A percentile compares a stretch with the other conserved stretches of the same genome.
phyloP scores from a whole-genome alignment of 1,140 invertebrate genomes.

The Oscheius sp. region DNA sequence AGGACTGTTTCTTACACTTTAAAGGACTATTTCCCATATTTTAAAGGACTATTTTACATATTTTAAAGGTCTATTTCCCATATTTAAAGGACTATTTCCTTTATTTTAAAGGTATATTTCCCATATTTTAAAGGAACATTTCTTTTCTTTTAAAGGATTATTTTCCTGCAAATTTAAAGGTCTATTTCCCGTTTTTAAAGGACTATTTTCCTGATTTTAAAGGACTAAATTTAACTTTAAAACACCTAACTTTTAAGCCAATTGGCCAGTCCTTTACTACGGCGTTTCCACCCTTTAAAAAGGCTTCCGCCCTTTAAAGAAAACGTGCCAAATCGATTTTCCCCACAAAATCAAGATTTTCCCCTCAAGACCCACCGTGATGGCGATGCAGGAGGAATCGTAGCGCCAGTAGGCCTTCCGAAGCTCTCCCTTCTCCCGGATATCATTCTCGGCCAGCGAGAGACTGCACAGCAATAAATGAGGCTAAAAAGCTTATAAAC shows the following conservation, averaged over 20 bases:
- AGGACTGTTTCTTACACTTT: too few species aligned
- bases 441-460: slow-evolving; percentile 17
- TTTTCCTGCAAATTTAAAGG: too few species aligned
- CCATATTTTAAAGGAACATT: too few species aligned
- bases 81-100: too few species aligned
- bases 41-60: too few species aligned
- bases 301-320: not conserved
- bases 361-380: slow-evolving; percentile 39
- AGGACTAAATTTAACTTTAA: slow-evolving; percentile 2
- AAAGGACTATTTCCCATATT: too few species aligned
- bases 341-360: not conserved
- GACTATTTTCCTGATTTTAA: too few species aligned
- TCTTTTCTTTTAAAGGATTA: too few species aligned
- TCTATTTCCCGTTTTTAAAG: too few species aligned
- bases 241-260: not conserved
- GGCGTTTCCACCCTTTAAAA: slow-evolving; percentile 2
- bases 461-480: slow-evolving; percentile 38
- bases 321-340: not conserved
- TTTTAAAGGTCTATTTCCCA: too few species aligned
- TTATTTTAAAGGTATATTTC: too few species aligned
- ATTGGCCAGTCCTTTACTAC: slow-evolving; percentile 1
- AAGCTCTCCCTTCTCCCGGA: slow-evolving; percentile 38
- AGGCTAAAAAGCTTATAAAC: slow-evolving; percentile 27
- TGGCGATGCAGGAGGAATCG: slow-evolving; percentile 39
- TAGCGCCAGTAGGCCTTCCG: slow-evolving; percentile 37